Base-by-base conservation (phyloP, 2,888 invertebrate genomes). In the Metacarcinus magister region DNA sequence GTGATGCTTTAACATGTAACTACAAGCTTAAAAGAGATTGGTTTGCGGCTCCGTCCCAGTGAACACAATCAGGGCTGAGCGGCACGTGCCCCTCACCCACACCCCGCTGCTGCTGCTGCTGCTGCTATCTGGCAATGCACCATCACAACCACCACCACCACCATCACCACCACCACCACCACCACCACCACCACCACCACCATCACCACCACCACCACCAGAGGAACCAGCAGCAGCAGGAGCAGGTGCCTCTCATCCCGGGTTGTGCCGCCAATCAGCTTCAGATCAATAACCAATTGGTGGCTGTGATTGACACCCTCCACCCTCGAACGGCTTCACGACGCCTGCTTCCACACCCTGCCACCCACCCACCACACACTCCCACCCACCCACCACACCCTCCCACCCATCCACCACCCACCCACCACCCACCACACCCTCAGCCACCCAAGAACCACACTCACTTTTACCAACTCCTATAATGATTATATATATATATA, bases 261-360 rank as follows among this genome's bases (percentile, higher is more conserved):
- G 32, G 82, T 28, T 82, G 82, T 32, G 82, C 13, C 82, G 82
- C 32, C 82, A 28, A 82, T 82, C 82, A 82, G 32, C 82, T 7
- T 32, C 82, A 82, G 82, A 82, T 82, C 82, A 82, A 82, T 82
- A 82, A 82, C 82, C 82, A 82, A 28, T 82, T 82, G 82, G 82
- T 8, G 32, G 82, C 28, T 32, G 82, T 82, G 82, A 82, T 82
- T 82, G 82, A 32, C 82, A 28, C 82, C 82, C 82, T 32, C 82
- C 32, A 82, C 82, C 82, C 82, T 82, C 32, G 7, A 82, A 82
- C 82, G 8, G 82, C 32, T 82, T 28, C 82, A 82, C 32, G 32
- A 32, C 32, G 10, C 32, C 23, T 67, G 67, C 10, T 19, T 10
- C 67, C 67, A 16, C 19, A 23, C 19, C 10, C 82, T 32, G 8